Base-by-base conservation (phyloP, 2,113 vertebrate species). In the Apteryx owenii region DNA sequence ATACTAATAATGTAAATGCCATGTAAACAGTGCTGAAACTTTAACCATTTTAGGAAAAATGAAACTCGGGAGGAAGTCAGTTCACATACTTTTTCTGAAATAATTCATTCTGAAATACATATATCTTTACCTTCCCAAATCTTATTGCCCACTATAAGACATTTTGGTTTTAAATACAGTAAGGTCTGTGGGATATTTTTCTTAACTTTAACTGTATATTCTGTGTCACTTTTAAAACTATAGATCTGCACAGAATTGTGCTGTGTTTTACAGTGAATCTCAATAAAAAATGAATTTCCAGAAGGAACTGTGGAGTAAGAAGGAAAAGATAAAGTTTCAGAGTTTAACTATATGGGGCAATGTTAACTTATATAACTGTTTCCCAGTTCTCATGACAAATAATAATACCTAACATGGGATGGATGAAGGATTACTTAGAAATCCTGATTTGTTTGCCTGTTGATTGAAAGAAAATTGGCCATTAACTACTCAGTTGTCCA, bases 391-490 rank as follows among this genome's bases (percentile, higher is more conserved):
- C 60, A 51, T 28, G 25, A 46, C 13, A 36, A 88, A 87, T 71
- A 31, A 38, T 61, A 95, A 19, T 42, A 40, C 29, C 89, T 50
- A 76, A 84, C 16, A 83, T 86, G 12, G 68, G 33, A 85, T 31
- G 29, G 19, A 48, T 28, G 66, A 95, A 97, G 44, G 20, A n/a
- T 93, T 89, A 36, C 28, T 44, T 71, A 70, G 76, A 91, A 94
- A 66, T 44, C 10, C 50, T 80, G 58, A 42, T 71, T 50, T 93
- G 10, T 90, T 64, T 92, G 46, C 36, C n/a, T 95, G 73, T 36
- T 94, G 81, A 88, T 54, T 95, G 91, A 81, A 85, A 73, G 79
- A 82, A 95, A 97, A 96, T 90, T 62, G 54, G 33, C 84, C 62
- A 85, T 94, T 84, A 95, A 89, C 62, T 70, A 42, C 46, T 93